Evolutionary conservation across 2,797 vertebrate genomes (phyloP).

Genomic region (Siniperca undulata): DNA sequence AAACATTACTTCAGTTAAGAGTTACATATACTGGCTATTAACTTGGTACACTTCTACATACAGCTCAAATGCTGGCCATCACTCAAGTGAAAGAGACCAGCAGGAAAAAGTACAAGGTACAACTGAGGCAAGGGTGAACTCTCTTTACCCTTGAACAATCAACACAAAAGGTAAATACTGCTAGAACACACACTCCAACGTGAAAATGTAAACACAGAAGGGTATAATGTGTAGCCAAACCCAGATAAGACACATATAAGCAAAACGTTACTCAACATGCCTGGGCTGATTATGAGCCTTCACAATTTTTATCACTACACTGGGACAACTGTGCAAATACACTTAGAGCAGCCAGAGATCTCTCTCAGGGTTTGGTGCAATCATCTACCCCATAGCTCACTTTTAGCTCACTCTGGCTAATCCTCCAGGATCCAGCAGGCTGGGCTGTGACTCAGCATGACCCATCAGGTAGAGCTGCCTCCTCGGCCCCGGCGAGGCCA

Average conservation of each 20-base stretch:
- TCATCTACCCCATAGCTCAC: slow-evolving; percentile 51
- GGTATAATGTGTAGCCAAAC: slow-evolving; percentile 70
- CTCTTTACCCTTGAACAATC: slow-evolving; percentile 62
- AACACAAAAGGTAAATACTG: slow-evolving; percentile 66
- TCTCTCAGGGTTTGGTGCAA: slow-evolving; percentile 55
- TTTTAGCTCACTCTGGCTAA: slow-evolving; percentile 51
- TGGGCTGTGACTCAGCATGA: slow-evolving; percentile 37
- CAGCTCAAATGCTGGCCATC: slow-evolving; percentile 9
- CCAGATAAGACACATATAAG: slow-evolving; percentile 75
- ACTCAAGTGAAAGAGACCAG: slow-evolving; percentile 23
- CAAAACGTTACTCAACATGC: slow-evolving; percentile 69
- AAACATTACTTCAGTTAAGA: not conserved
- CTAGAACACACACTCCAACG: slow-evolving; percentile 59
- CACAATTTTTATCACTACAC: slow-evolving; percentile 58
- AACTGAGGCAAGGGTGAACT: slow-evolving; percentile 61
- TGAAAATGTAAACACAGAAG: slow-evolving; percentile 68
- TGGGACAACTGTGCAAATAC: slow-evolving; percentile 76
- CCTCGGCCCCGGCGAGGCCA: slow-evolving; percentile 52
- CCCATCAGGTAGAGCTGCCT: slow-evolving; percentile 55
- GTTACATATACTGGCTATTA: slow-evolving; percentile 7
- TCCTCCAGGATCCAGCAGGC: slow-evolving; percentile 51
- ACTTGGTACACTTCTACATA: not conserved
- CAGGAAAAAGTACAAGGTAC: slow-evolving; percentile 47
- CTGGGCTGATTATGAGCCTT: slow-evolving; percentile 62
- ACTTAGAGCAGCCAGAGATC: slow-evolving; percentile 50